Evolutionary conservation across 64 coral and sea anemone genomes (phyloP), one percentile per base, ranked within the genome.

Genomic region (Catalaphyllia jardinei): DNA sequence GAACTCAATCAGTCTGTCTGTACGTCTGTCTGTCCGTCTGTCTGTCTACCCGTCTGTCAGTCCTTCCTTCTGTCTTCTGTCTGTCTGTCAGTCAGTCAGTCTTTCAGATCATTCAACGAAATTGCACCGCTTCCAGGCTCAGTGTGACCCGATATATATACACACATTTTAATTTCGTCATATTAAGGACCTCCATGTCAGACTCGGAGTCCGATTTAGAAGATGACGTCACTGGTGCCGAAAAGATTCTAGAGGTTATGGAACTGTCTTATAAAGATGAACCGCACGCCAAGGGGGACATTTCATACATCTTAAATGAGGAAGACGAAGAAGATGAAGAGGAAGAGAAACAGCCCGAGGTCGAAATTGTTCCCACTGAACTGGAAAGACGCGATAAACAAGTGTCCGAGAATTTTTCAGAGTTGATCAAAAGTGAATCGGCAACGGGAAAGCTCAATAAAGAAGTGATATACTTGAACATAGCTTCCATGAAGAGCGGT

Each of bases 401-500:
- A 63, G 27, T 60, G 1, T 91, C 83, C 10, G 63, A 79, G 49
- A 80, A 88, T 29, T 93, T 96, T 46, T 77, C 87, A 33, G 78
- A 92, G 16, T 81, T 96, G 29, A 93, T 96, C 25, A 80, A 73
- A 20, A 71, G 31, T 4, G 86, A 95, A 77, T 35, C 89, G 4
- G 61, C 65, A 51, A 51, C 82, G 10, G 96, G 96, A 60, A 75
- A 39, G 28, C 62, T 98, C 4, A 94, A 98, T 71, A 95, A 87
- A 55, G 91, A 95, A 15, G 82, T 95, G 51, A 87, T 93, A 0
- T 98, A 93, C 88, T 62, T 98, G 0, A 91, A 87, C 46, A 93
- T 98, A 22, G 96, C 96, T 14, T 89, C 89, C 12, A 77, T 98
- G 82, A 87, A 98, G 52, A 62, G 42, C 38, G 96, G 96, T 82